Percentiles rank a stretch among this genome's conserved stretches.
Evolutionary conservation across 2,113 vertebrate species (phyloP).

Genomic region (Engystomops pustulosus): DNA sequence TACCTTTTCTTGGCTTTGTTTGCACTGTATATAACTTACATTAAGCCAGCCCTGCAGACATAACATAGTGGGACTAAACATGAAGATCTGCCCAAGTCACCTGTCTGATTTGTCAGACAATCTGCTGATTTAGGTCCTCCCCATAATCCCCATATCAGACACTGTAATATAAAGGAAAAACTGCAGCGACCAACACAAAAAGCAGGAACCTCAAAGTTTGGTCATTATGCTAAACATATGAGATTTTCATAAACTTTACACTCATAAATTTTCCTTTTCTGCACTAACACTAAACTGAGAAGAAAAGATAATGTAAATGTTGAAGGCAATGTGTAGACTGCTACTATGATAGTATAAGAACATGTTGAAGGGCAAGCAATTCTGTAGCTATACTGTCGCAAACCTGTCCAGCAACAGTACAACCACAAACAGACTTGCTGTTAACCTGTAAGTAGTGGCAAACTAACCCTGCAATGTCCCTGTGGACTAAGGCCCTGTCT

Average conservation of each 20-base stretch:
- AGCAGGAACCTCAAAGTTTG: neutral
- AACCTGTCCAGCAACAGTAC: too few species aligned
- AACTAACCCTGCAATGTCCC: too few species aligned
- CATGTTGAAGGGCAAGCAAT: neutral
- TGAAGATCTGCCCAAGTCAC: neutral
- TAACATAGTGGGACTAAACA: neutral
- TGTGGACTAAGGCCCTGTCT: too few species aligned
- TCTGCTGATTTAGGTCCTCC: neutral
- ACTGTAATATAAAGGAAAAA: neutral
- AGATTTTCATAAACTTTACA: neutral
- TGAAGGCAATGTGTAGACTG: neutral
- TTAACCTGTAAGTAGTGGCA: too few species aligned
- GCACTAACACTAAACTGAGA: neutral
- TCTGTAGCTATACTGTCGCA: neutral
- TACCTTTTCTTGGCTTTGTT: neutral
- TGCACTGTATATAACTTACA: neutral
- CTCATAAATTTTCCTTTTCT: neutral
- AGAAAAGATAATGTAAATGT: neutral
- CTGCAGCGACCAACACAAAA: neutral
- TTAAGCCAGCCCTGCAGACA: neutral
- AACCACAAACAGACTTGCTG: too few species aligned
- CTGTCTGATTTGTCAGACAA: neutral
- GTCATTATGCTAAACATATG: neutral
- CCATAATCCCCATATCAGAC: neutral
- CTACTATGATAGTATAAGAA: neutral